Evolutionary conservation across 1,140 invertebrate species (phyloP).

Genomic region (Periplaneta americana): DNA sequence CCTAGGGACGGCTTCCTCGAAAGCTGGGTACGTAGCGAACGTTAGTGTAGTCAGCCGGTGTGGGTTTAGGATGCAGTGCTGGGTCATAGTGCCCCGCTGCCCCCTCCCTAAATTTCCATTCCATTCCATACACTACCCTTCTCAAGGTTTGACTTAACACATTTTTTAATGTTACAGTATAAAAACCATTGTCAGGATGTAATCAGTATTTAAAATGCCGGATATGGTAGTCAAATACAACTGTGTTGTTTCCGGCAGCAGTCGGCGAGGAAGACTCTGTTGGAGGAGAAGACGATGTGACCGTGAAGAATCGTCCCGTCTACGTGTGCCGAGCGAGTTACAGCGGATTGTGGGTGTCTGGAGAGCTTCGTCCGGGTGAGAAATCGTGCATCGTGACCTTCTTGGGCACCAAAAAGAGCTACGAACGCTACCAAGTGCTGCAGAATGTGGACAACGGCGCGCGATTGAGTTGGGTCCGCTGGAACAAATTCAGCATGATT

Average conservation of each 20-base stretch:
- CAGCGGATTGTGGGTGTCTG: constrained; percentile 63
- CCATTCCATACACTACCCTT: no score
- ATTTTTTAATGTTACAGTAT: no score
- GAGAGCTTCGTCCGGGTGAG: constrained; percentile 46
- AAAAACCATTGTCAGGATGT: no score
- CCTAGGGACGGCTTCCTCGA: no score
- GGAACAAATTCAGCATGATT: constrained; percentile 55
- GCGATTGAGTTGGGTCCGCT: constrained; percentile 62
- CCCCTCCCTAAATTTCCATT: no score
- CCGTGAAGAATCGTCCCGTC: constrained; percentile 40
- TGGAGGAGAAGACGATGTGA: not conserved
- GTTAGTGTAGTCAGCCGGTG: no score
- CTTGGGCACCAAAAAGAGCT: constrained; percentile 48
- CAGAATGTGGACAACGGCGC: constrained; percentile 72
- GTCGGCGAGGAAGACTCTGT: not conserved
- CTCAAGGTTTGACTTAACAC: no score
- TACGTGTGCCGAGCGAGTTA: constrained; percentile 67
- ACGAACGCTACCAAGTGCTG: constrained; percentile 63
- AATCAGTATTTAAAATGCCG: no score
- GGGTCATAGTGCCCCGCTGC: no score
- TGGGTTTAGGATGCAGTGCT: no score
- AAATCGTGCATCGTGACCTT: constrained; percentile 57
- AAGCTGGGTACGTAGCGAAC: no score
- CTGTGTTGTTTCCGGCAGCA: not conserved
- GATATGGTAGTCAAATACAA: no score